These are phyloP conservation scores for Plutella xylostella DNA, from an alignment of 2,888 invertebrate genomes.

Conservation along the genomic window DNA sequence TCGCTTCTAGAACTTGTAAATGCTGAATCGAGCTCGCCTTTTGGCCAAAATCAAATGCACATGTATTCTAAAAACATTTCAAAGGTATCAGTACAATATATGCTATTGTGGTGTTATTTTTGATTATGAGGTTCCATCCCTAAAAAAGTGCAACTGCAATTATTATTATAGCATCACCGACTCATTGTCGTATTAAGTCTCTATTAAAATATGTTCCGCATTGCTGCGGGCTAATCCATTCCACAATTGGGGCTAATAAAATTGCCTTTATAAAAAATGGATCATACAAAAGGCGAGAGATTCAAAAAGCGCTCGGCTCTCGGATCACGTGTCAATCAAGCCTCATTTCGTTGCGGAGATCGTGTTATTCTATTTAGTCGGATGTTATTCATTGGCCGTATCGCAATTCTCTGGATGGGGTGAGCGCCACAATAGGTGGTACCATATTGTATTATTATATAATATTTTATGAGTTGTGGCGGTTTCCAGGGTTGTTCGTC, in stretches of 20 bases:
- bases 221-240: conserved; percentile 48
- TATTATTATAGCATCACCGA: background rate
- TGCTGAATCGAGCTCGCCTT: too few relatives aligned
- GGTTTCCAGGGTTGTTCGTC: conserved; percentile 1
- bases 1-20: too few relatives aligned
- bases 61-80: too few relatives aligned
- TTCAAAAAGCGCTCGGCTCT: conserved; percentile 41
- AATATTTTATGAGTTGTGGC: conserved; percentile 13
- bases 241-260: conserved; percentile 53
- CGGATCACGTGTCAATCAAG: conserved; percentile 66
- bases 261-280: conserved; percentile 39
- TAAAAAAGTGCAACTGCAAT: background rate
- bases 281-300: conserved; percentile 32
- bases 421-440: conserved; percentile 35
- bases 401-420: conserved; percentile 26
- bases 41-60: too few relatives aligned
- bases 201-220: conserved; percentile 55
- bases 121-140: background rate
- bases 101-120: background rate
- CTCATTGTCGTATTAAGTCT: conserved; percentile 44
- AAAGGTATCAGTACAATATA: background rate
- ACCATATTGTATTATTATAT: conserved; percentile 13
- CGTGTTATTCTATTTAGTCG: conserved; percentile 58
- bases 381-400: conserved; percentile 62
- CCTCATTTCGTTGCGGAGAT: conserved; percentile 44